Evolutionary conservation across 2,888 invertebrate genomes (phyloP), one percentile per base, ranked within the genome.

Genomic region (Tromatobia lineatoria): DNA sequence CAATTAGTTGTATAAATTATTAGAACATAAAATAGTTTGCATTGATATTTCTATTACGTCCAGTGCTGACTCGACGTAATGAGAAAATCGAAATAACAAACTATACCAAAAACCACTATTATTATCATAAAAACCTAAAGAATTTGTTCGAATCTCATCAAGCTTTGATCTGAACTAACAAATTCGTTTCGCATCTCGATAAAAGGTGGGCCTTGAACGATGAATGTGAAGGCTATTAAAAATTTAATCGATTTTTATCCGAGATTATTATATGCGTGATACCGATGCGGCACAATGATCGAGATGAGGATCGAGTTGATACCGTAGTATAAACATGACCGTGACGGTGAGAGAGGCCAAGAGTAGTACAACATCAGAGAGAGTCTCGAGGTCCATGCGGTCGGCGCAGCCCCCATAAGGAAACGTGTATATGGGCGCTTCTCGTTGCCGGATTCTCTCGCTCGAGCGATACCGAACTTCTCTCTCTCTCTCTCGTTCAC

Each of bases 391-490:
- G 88, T 87, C 90, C 87, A 50, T 54, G 18, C 88, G 79, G 69
- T 61, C 69, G 61, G 61, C 18, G n/a, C 34, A 61, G 34, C 75
- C 67, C 89, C 84, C 90, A 90, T 90, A 92, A 90, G 91, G 92
- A 90, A 90, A 88, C 88, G 87, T 87, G 87, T 54, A 23, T 61
- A 18, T 11, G 61, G 87, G 86, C 84, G 83, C 34, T 75, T 76
- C 83, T 76, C 64, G 20, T 18, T 34, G 50, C 61, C 74, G 47
- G 42, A 38, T 73, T 79, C 59, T 74, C 38, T 61, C 38, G 69
- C 47, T 25, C 74, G 47, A 20, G 20, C 74, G 34, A 54, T 13
- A 61, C n/a, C 61, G 66, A 15, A n/a, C n/a, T n/a, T 71, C 78
- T 75, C 54, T 79, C 54, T 61, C 70, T 64, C 76, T 47, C 75